Conservation (phyloP, 2,888 invertebrate genomes). For the Empis livida region DNA sequence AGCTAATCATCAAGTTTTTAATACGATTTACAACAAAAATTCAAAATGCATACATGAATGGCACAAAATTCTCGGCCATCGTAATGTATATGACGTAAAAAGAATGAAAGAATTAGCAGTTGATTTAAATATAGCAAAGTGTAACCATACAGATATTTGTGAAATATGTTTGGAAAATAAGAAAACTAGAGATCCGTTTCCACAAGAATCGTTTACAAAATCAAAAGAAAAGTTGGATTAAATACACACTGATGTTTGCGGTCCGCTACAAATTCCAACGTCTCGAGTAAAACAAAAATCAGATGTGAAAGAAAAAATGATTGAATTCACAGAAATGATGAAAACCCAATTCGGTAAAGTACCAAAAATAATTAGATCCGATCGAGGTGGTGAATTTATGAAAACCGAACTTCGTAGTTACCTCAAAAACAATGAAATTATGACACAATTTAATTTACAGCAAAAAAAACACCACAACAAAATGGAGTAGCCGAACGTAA, state of each 20-base stretch:
- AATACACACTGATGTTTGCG: slow-evolving; percentile 21
- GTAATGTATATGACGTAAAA: slow-evolving; percentile 6
- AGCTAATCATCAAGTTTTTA: neutral
- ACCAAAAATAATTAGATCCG: slow-evolving; percentile 6
- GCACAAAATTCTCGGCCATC: slow-evolving; percentile 12
- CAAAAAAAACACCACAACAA: slow-evolving; percentile 17
- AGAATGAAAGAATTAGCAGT: slow-evolving; percentile 6
- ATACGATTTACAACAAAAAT: neutral
- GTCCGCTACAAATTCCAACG: slow-evolving; percentile 18
- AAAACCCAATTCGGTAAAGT: slow-evolving; percentile 4
- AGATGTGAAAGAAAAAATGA: slow-evolving; percentile 7
- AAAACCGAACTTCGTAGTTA: slow-evolving; percentile 11
- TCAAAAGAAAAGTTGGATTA: slow-evolving; percentile 13
- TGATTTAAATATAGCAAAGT: slow-evolving; percentile 7
- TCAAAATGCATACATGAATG: slow-evolving; percentile 11
- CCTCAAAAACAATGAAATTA: slow-evolving; percentile 16
- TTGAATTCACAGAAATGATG: neutral
- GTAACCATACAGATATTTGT: slow-evolving; percentile 8
- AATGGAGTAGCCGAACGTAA: slow-evolving; percentile 18
- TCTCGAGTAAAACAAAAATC: slow-evolving; percentile 9
- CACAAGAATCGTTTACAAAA: slow-evolving; percentile 12
- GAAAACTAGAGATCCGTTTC: slow-evolving; percentile 14
- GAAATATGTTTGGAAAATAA: slow-evolving; percentile 14
- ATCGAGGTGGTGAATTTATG: slow-evolving; percentile 16
- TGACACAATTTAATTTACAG: slow-evolving; percentile 11